phyloP scores from a whole-genome alignment of 2,888 invertebrate genomes.

The Phragmatobia fuliginosa region DNA sequence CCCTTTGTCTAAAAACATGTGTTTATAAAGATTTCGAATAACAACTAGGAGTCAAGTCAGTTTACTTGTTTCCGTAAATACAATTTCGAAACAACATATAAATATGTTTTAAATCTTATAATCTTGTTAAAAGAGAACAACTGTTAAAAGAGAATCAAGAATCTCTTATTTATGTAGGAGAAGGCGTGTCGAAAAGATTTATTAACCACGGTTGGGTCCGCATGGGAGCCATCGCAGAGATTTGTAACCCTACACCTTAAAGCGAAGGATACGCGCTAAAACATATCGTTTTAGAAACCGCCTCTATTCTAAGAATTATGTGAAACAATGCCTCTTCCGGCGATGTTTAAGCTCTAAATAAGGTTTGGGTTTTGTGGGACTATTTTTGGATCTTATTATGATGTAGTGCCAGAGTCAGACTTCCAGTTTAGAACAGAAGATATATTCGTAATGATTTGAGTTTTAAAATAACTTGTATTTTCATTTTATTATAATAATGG shows the following conservation, averaged over 20 bases:
- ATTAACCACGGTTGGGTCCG: constrained; percentile 55
- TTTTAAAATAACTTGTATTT: not conserved
- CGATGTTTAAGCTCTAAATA: constrained; percentile 48
- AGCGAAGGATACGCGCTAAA: constrained; percentile 52
- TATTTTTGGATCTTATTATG: constrained; percentile 40
- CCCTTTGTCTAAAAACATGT: too few species aligned
- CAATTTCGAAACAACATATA: not conserved
- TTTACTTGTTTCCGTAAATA: too few species aligned
- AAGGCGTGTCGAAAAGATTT: constrained; percentile 67
- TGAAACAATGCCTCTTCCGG: constrained; percentile 32
- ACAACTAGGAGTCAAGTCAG: not conserved
- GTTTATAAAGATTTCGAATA: not conserved
- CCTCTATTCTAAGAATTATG: constrained; percentile 62
- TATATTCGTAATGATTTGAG: not conserved
- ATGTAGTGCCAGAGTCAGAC: constrained; percentile 18
- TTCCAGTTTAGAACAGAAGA: constrained; percentile 14
- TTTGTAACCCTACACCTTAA: constrained; percentile 64
- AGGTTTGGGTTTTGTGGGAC: constrained; percentile 38
- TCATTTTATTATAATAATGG: not conserved
- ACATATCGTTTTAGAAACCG: constrained; percentile 60
- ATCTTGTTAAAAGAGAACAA: constrained; percentile 37
- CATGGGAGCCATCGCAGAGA: constrained; percentile 61
- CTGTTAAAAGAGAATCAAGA: constrained; percentile 52
- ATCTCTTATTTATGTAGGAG: constrained; percentile 57
- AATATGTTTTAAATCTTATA: constrained; percentile 26